Evolutionary conservation across 1,140 invertebrate species (phyloP).

Genomic region (Coptotermes formosanus): DNA sequence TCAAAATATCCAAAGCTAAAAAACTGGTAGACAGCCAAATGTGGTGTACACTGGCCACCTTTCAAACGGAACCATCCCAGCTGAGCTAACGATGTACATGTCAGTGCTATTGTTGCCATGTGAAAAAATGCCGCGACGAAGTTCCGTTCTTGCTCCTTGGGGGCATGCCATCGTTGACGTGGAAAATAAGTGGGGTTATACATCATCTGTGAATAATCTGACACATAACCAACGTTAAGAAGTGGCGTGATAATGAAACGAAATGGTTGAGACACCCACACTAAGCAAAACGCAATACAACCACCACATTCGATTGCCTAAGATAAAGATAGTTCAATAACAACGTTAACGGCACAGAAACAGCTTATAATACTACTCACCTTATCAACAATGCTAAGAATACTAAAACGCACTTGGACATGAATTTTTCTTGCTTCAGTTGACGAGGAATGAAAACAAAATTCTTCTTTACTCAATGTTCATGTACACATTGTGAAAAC

Average conservation of each 20-base stretch:
- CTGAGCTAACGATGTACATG: conserved; percentile 53
- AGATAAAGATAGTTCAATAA: too few relatives aligned
- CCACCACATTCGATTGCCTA: too few relatives aligned
- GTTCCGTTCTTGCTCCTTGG: conserved; percentile 48
- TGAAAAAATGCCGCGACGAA: conserved; percentile 56
- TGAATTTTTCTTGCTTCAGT: background rate
- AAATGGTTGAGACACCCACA: too few relatives aligned
- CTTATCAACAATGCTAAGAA: background rate
- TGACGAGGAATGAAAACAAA: background rate
- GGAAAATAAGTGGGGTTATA: conserved; percentile 32
- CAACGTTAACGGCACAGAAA: too few relatives aligned
- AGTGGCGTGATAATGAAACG: background rate
- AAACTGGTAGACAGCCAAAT: conserved; percentile 53
- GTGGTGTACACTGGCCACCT: conserved; percentile 51
- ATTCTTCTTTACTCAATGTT: background rate
- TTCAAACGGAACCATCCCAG: conserved; percentile 55
- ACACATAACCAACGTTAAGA: background rate
- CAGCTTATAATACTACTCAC: background rate
- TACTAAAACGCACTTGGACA: background rate
- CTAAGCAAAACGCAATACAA: too few relatives aligned
- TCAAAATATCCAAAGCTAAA: conserved; percentile 36
- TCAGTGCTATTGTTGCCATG: conserved; percentile 50
- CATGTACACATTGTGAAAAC: background rate
- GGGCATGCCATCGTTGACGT: conserved; percentile 31
- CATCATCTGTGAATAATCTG: conserved; percentile 20